Evolutionary conservation across 1,140 invertebrate genomes (phyloP), one percentile per base, ranked within the genome.

Genomic region (Diabrotica undecimpunctata): DNA sequence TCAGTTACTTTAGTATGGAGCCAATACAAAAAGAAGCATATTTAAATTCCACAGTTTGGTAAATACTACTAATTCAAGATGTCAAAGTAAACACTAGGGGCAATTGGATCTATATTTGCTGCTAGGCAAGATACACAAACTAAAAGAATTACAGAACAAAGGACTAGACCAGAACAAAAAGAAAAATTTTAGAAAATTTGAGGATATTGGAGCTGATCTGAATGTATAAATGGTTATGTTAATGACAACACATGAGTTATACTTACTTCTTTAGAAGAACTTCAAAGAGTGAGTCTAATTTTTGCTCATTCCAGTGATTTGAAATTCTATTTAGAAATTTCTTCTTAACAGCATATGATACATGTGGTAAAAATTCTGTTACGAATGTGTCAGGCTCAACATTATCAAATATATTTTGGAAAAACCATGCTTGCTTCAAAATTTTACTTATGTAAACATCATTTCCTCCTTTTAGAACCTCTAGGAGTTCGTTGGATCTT

Each of bases 361-460:
- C 13, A n/a, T 38, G 54, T 8, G 66, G 66, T 54, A 67, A 50
- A 25, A 61, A 64, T 7, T 67, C 57, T 14, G 64, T 64, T 5
- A 64, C 57, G 9, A 67, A 25, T 64, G 52, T 8, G 3, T 61
- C 39, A 8, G 53, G 35, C 35, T 38, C 12, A 10, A 67, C 10
- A 12, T 64, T 14, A 8, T 37, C 52, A 41, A 67, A 67, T 1
- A 14, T 12, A 6, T 67, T 57, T 46, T 67, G 38, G 36, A 66
- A 64, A 54, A 64, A 67, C 66, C 66, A 67, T 54, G n/a, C 10
- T 25, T 67, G 66, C 50, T 67, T 67, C 36, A 53, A 25, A 10
- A 67, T 64, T 60, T 67, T 67, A 38, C 66, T 67, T 12, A 67
- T 55, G 46, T 61, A 64, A 35, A 61, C 62, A 38, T 64, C 66